Conservation (phyloP, 2,888 invertebrate genomes). For the Vanessa cardui region DNA sequence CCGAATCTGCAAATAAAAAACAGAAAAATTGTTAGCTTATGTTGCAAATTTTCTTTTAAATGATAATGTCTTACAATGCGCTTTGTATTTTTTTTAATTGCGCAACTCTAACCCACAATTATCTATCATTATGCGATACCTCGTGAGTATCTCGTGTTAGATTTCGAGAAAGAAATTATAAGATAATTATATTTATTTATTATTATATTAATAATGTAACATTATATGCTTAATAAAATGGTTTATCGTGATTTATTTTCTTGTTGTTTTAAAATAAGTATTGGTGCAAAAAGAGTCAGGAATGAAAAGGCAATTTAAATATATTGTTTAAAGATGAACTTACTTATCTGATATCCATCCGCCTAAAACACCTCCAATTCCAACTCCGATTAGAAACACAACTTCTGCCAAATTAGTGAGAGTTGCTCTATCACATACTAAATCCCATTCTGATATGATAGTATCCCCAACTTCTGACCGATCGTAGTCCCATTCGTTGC, state of each 20-base stretch:
- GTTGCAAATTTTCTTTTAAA: background rate
- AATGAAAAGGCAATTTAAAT: no score
- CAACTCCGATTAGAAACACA: conserved; percentile 89
- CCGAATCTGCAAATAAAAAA: conserved; percentile 82
- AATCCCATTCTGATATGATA: conserved; percentile 88
- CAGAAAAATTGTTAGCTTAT: background rate
- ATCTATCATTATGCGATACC: conserved; percentile 21
- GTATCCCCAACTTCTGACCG: conserved; percentile 83
- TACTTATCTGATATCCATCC: conserved; percentile 90
- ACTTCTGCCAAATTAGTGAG: conserved; percentile 89
- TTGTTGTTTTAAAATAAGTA: no score
- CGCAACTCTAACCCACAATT: background rate
- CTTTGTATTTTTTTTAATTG: background rate
- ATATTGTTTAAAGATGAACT: conserved; percentile 36
- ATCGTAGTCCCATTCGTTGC: conserved; percentile 85
- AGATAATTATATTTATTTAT: background rate
- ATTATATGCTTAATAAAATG: no score
- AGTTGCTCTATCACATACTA: conserved; percentile 88
- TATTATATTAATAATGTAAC: no score
- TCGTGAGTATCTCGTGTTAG: background rate
- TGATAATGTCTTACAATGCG: background rate
- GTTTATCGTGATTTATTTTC: no score
- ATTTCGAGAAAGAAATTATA: conserved; percentile 14
- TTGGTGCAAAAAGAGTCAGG: no score
- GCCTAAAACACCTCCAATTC: conserved; percentile 89